Percentiles rank a stretch among this genome's conserved stretches.
phyloP scores from a whole-genome alignment of 2,797 vertebrate genomes.

The Dipus sagitta region DNA sequence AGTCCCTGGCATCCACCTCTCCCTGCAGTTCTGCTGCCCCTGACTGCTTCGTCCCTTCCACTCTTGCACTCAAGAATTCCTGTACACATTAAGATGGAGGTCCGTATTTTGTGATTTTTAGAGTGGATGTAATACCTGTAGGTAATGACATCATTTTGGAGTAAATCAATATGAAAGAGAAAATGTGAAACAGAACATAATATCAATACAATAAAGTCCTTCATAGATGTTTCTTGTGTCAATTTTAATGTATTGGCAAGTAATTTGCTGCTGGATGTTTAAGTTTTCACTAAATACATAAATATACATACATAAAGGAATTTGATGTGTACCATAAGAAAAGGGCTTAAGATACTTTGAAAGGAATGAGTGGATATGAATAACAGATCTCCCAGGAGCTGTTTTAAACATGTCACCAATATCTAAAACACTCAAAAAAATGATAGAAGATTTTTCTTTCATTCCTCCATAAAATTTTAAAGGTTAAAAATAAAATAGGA shows the following conservation, averaged over 20 bases:
- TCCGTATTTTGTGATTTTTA: background rate
- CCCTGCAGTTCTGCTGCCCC: background rate
- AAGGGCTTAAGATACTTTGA: constrained; percentile 1
- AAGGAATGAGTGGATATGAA: background rate
- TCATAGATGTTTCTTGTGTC: background rate
- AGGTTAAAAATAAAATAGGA: background rate
- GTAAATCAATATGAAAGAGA: background rate
- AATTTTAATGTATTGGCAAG: background rate
- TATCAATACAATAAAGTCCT: background rate
- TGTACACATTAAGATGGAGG: background rate
- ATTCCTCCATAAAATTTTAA: constrained; percentile 16
- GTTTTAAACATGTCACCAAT: constrained; percentile 19
- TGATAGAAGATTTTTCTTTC: background rate
- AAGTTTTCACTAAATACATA: constrained; percentile 51
- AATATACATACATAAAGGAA: constrained; percentile 29
- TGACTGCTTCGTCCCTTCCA: background rate
- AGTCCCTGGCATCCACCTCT: background rate
- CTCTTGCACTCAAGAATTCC: background rate
- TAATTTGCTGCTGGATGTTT: constrained; percentile 41
- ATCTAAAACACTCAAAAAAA: constrained; percentile 10
- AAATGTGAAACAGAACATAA: background rate
- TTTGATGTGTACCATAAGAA: constrained; percentile 33
- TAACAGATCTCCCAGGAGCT: background rate
- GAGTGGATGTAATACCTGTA: background rate
- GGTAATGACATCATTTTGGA: background rate